Evolutionary conservation across 2,888 invertebrate genomes (phyloP).

Genomic region (Xanthorhoe designata): DNA sequence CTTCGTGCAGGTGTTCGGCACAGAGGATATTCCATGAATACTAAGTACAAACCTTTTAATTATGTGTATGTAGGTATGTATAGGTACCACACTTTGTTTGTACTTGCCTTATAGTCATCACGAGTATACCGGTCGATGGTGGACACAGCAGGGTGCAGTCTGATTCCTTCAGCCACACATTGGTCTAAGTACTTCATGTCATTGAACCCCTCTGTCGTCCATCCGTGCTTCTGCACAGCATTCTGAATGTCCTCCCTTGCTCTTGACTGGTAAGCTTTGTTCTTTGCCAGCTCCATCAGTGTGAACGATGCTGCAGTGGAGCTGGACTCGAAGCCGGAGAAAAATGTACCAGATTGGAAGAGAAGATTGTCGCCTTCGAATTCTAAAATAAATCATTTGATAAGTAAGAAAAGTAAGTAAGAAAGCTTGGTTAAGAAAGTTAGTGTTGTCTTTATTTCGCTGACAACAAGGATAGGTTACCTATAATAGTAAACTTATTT

Average conservation of each 20-base stretch:
- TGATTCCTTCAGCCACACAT: slow-evolving; percentile 46
- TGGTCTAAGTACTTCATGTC: slow-evolving; percentile 50
- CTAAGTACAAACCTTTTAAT: too few relatives aligned
- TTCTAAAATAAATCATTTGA: slow-evolving; percentile 33
- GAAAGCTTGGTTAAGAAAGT: too few relatives aligned
- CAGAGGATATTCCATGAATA: too few relatives aligned
- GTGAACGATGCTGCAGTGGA: slow-evolving; percentile 46
- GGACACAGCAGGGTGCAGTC: slow-evolving; percentile 47
- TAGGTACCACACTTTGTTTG: too few relatives aligned
- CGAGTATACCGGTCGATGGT: slow-evolving; percentile 40
- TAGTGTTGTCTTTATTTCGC: too few relatives aligned
- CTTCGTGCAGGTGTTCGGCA: too few relatives aligned
- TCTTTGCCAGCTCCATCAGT: slow-evolving; percentile 48
- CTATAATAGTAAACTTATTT: too few relatives aligned
- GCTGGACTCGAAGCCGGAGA: slow-evolving; percentile 52
- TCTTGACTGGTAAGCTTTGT: slow-evolving; percentile 36
- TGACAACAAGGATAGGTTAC: too few relatives aligned
- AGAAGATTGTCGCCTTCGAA: slow-evolving; percentile 50
- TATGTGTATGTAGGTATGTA: too few relatives aligned
- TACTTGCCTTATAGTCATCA: slow-evolving; percentile 22
- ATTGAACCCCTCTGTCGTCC: slow-evolving; percentile 47
- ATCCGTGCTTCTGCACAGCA: slow-evolving; percentile 44
- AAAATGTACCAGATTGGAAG: slow-evolving; percentile 48
- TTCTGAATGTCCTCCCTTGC: slow-evolving; percentile 41
- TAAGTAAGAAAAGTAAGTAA: too few relatives aligned